Base-by-base conservation (phyloP, 2,113 vertebrate genomes). In the Zootoca vivipara region DNA sequence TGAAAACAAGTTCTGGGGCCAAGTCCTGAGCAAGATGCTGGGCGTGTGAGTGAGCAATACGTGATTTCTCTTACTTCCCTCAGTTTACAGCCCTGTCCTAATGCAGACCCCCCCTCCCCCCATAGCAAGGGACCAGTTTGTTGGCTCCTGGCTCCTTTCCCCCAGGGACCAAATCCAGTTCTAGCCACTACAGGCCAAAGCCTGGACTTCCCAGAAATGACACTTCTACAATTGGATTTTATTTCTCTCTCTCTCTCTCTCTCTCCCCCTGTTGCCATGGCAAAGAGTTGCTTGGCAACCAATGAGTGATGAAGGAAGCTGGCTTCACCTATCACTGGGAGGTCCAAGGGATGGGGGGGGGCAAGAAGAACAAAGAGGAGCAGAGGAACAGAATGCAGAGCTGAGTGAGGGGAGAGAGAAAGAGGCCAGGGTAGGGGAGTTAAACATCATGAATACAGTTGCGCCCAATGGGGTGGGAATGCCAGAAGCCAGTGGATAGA, bases 261-360 rank as follows among this genome's bases (percentile, higher is more conserved):
- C 38, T 42, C 46, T 52, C 46, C 9, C 89, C 87, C 67, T 28
- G 84, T 91, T 89, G 9, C 86, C 88, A 88, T 89, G 74, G 91
- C 78, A 81, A 78, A 83, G 9, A 20, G 87, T 87, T 92, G 78
- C 75, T 82, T 72, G 64, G 84, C 79, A 87, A 92, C 87, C 90
- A 65, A 40, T 67, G 89, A 81, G 64, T 72, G 52, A 75, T 6
- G 82, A 85, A 58, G 85, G 90, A 86, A 42, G 77, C 38, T 83
- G 62, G 16, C 30, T 67, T 5, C 6, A 4, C 83, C 42, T 85
- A 8, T 38, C 30, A 33, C 69, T 67, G 33, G 40, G 24, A 56
- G 58, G 22, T 62, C 15, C 1, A 8, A 24, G n/a, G 42, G 42
- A 12, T 22, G 15, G 67, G 26, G 38, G 40, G 82, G 79, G 30